phyloP scores from a whole-genome alignment of 2,113 vertebrate genomes.

The Apaloderma vittatum region DNA sequence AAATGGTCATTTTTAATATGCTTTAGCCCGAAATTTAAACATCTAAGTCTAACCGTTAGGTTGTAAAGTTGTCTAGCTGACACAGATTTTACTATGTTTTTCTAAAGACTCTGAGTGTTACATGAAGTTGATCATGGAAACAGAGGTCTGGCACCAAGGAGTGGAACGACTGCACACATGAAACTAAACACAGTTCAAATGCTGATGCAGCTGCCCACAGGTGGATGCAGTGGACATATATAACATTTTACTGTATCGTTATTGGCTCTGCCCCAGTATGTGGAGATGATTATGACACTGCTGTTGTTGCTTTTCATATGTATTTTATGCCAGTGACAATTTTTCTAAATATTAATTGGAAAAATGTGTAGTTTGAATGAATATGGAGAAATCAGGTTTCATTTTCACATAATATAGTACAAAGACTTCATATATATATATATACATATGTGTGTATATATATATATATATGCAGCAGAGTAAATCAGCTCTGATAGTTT shows the following conservation, averaged over 20 bases:
- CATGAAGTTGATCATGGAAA: neutral
- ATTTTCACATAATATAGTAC: neutral
- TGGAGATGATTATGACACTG: neutral
- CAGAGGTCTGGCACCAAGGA: neutral
- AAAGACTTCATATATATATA: neutral
- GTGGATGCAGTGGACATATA: accelerated
- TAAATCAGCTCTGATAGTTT: neutral
- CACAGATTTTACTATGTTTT: neutral
- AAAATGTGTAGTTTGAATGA: neutral
- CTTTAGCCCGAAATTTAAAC: neutral
- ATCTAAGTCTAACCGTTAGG: neutral
- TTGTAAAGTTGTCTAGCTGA: neutral
- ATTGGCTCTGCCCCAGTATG: neutral
- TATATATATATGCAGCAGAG: neutral
- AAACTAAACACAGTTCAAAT: neutral
- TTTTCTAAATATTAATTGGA: neutral
- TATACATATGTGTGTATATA: too few species aligned
- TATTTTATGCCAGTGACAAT: neutral
- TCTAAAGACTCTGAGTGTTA: neutral
- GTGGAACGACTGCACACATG: neutral
- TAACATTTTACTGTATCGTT: neutral
- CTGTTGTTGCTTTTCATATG: neutral
- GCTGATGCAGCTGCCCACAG: neutral
- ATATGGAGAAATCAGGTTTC: neutral
- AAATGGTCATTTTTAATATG: neutral